These are phyloP conservation scores for Phrynocephalus guinanensis DNA, from an alignment of 2,797 vertebrate species.

Conservation along the genomic window DNA sequence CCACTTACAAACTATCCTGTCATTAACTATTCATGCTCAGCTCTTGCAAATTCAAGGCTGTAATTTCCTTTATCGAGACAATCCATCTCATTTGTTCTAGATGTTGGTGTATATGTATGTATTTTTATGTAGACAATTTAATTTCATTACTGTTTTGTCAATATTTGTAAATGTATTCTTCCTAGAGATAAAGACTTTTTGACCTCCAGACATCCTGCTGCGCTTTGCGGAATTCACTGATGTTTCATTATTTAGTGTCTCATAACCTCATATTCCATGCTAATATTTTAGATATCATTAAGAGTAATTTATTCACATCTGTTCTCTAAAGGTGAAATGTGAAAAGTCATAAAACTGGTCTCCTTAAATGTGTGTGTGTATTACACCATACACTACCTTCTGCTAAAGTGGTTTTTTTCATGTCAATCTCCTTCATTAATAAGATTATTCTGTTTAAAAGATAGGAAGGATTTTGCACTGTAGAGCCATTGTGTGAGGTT, in stretches of 20 bases:
- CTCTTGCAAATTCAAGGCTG: no score
- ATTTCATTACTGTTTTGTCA: conserved; percentile 24
- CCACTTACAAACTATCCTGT: no score
- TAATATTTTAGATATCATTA: conserved; percentile 2
- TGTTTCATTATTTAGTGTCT: conserved; percentile 11
- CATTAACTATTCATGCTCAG: no score
- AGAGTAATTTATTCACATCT: neutral
- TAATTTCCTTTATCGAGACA: no score
- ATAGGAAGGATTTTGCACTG: neutral
- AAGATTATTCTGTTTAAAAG: neutral
- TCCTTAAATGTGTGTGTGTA: neutral
- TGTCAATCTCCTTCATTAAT: neutral
- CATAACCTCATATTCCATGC: neutral
- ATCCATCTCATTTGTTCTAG: no score
- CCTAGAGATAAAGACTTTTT: neutral
- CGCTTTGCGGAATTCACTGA: neutral
- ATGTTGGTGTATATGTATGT: no score
- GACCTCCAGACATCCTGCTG: neutral
- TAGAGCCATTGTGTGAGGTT: neutral
- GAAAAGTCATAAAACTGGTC: neutral
- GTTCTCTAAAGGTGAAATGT: neutral
- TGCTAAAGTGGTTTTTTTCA: neutral
- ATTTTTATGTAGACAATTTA: conserved; percentile 3
- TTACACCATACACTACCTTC: no score
- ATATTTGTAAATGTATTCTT: conserved; percentile 3